phyloP scores from a whole-genome alignment of 2,113 vertebrate genomes.

The Anhinga anhinga region DNA sequence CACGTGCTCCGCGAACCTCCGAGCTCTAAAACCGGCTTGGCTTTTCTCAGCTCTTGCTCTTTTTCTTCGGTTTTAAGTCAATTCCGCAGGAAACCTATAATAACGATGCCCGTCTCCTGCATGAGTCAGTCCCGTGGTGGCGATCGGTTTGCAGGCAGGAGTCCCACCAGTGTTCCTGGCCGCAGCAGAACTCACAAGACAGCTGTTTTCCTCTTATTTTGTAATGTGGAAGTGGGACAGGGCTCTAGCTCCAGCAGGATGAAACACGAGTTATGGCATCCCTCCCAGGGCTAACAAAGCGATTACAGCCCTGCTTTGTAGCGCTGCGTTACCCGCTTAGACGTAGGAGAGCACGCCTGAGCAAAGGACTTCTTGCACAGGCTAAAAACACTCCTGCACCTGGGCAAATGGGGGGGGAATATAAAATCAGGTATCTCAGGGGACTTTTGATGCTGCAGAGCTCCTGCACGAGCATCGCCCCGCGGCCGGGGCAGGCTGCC shows the following conservation, averaged over 20 bases:
- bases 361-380: neutral
- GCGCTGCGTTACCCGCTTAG: neutral
- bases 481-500: accelerated
- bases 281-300: neutral
- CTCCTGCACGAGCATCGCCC: neutral
- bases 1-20: accelerated
- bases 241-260: constrained; percentile 46
- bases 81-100: constrained; percentile 24
- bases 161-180: constrained; percentile 42
- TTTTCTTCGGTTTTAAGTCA: neutral
- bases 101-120: neutral
- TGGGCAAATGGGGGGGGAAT: neutral
- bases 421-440: neutral
- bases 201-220: constrained; percentile 67
- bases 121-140: constrained; percentile 54
- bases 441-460: neutral
- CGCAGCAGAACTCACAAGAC: constrained; percentile 52
- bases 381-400: neutral
- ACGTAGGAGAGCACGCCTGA: neutral
- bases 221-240: constrained; percentile 52
- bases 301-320: neutral
- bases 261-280: constrained; percentile 16
- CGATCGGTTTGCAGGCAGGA: constrained; percentile 21
- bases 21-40: neutral
- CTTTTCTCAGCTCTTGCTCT: neutral